phyloP scores from a whole-genome alignment of 2,888 invertebrate species.

The Agrilus cyanescens region DNA sequence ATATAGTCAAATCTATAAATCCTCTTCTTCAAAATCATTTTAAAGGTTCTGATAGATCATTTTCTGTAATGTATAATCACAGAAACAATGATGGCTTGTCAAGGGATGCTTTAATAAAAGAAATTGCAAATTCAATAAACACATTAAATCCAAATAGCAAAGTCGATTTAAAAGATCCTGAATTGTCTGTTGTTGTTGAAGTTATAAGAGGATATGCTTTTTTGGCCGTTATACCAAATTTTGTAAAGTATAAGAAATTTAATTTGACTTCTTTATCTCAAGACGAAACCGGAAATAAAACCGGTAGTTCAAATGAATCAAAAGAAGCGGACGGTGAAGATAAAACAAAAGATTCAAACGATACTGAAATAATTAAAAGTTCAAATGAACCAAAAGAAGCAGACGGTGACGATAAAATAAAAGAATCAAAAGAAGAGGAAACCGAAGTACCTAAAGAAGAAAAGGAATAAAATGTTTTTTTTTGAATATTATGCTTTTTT shows the following conservation, averaged over 20 bases:
- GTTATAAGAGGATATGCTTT: constrained; percentile 70
- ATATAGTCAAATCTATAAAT: constrained; percentile 40
- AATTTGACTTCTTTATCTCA: constrained; percentile 57
- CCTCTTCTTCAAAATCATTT: constrained; percentile 64
- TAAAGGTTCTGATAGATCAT: constrained; percentile 56
- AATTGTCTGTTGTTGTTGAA: constrained; percentile 71
- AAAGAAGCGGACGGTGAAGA: neutral
- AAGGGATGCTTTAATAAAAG: constrained; percentile 59
- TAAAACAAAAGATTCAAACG: no score
- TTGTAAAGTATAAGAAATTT: constrained; percentile 68
- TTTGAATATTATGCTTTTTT: no score
- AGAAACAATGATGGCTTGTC: constrained; percentile 64
- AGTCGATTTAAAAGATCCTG: constrained; percentile 67
- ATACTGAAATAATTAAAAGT: no score
- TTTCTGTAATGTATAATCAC: constrained; percentile 66
- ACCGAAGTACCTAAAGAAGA: no score
- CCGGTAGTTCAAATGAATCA: neutral
- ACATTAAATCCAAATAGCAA: constrained; percentile 59
- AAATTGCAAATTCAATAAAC: constrained; percentile 58
- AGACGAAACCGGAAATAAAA: neutral
- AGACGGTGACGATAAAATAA: no score
- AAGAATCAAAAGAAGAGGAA: no score
- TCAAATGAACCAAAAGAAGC: no score
- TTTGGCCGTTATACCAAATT: constrained; percentile 69
- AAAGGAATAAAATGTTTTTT: no score